Conservation (phyloP, 2,113 vertebrate genomes). For the Heterochromis multidens region DNA sequence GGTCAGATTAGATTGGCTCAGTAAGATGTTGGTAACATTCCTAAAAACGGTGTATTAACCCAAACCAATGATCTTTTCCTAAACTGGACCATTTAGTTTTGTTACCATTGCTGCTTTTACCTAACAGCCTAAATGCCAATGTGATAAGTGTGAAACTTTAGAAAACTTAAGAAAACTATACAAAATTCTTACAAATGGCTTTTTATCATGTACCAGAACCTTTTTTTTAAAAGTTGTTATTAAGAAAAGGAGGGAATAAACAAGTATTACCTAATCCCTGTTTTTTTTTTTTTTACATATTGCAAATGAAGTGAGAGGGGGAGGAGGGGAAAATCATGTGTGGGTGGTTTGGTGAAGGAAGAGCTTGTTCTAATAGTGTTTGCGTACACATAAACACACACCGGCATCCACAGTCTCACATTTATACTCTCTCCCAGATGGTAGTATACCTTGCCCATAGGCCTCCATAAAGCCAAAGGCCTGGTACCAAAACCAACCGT, state of each 20-base stretch:
- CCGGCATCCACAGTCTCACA: slow-evolving; percentile 1
- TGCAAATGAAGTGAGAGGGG: neutral
- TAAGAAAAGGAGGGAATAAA: neutral
- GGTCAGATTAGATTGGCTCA: neutral
- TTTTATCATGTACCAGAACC: neutral
- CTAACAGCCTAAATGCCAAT: neutral
- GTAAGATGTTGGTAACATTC: neutral
- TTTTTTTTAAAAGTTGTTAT: neutral
- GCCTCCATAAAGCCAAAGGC: slow-evolving; percentile 43
- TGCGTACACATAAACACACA: neutral
- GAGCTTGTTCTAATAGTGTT: neutral
- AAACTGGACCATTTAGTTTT: neutral
- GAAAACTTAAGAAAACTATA: neutral
- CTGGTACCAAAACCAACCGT: slow-evolving; percentile 43
- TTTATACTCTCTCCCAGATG: slow-evolving; percentile 30
- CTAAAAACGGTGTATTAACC: neutral
- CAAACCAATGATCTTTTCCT: neutral
- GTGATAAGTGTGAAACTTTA: neutral
- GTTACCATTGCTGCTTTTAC: neutral
- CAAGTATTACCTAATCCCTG: neutral
- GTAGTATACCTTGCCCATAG: slow-evolving; percentile 16
- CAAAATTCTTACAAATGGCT: neutral
- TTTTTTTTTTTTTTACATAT: neutral
- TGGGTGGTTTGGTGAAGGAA: neutral
- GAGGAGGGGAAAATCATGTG: neutral